phyloP scores from a whole-genome alignment of 2,113 vertebrate genomes.

The Bubo bubo region DNA sequence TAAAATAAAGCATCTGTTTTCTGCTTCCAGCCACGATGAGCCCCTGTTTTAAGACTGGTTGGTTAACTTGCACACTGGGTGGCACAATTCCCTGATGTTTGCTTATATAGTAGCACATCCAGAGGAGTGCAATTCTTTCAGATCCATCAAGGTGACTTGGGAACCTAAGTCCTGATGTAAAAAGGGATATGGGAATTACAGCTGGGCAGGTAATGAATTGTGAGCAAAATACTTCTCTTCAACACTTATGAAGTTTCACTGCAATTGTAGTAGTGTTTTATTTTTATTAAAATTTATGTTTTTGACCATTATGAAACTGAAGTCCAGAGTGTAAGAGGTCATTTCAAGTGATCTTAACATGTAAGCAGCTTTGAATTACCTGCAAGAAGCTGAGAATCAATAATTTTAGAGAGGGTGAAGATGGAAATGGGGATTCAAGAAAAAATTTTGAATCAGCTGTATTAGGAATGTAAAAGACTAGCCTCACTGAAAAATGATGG shows the following conservation, averaged over 20 bases:
- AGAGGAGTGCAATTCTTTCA: not conserved
- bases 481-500: not conserved
- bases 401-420: not conserved
- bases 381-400: not conserved
- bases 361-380: not conserved
- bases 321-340: not conserved
- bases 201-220: not conserved
- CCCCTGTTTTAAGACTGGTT: not conserved
- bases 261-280: not conserved
- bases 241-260: fast-evolving
- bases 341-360: not conserved
- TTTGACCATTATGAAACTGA: not conserved
- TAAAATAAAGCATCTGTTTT: not conserved
- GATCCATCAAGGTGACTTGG: not conserved
- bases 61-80: not conserved
- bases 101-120: fast-evolving
- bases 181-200: not conserved
- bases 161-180: not conserved
- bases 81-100: not conserved
- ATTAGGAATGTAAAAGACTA: not conserved
- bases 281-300: not conserved
- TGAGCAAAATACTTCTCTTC: not conserved
- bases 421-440: not conserved
- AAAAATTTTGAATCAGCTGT: fast-evolving
- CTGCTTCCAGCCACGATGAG: not conserved